Base-by-base conservation (phyloP, 1,140 invertebrate genomes). In the Drosophila murphyi region DNA sequence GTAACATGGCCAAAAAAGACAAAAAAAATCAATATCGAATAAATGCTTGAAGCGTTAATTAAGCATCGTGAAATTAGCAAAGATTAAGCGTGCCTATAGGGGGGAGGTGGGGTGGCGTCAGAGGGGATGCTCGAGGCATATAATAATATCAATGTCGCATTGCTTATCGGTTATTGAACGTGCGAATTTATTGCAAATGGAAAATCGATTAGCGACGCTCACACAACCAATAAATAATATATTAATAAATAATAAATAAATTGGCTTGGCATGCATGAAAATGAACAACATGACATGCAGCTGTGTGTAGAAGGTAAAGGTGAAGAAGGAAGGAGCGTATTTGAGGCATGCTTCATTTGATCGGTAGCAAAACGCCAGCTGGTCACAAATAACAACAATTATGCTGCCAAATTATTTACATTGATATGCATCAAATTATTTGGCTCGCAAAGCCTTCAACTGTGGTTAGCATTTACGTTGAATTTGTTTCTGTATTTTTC, bases 111-210 rank as follows among this genome's bases (percentile, higher is more conserved):
- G 7, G 48, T 29, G 28, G 5, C 10, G 3, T n/a, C 8, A 3
- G 43, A 3, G 3, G 2, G 10, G 45, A 32, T 3, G 1, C 8
- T 8, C 6, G 10, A 5, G 32, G 0, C 37, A 12, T 12, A n/a
- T 67, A 67, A 39, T 52, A 71, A 52, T 71, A 76, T 79, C 76
- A 79, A 79, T 76, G 76, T 72, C 76, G 68, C 68, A 48, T 79
- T 54, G 57, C 56, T 79, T 79, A 79, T 79, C 76, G 76, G 76
- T 72, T 79, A 59, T 79, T 79, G 76, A 79, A 76, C 76, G 73
- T 43, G 56, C 43, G 65, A 63, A 55, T 59, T 59, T 12, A 54
- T 48, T 32, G 59, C 64, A 57, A 73, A 60, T 72, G 39, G 67
- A 47, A 55, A 75, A 75, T 75, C 60, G 48, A 75, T 78, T 75